Evolutionary conservation across 2,113 vertebrate genomes (phyloP), one percentile per base, ranked within the genome.

Genomic region (Procavia capensis): DNA sequence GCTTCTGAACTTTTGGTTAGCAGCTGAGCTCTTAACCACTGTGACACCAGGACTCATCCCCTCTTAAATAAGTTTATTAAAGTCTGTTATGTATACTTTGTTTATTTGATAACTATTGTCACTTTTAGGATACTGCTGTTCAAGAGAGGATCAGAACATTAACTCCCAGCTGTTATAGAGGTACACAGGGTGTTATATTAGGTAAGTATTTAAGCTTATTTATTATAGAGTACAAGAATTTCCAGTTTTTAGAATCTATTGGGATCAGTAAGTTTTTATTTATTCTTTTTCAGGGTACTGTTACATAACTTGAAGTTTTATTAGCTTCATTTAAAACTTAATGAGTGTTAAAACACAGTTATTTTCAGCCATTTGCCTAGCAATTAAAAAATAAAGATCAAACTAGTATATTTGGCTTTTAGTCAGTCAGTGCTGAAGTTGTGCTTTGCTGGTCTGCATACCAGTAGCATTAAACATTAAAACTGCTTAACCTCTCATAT

Each of bases 121-220:
- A 94, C 96, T 97, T 96, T 91, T 98, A 99, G 99, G 99, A 99
- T 98, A 99, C 99, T 34, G 99, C 99, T 81, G 99, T 99, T 98
- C 99, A 99, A 98, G 99, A 99, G 97, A 99, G 99, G 31, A 99
- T 99, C 98, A 98, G 99, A 96, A 99, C 99, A 27, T 95, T 99
- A 97, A 99, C 99, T 17, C 99, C 99, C 29, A 99, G 99, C 97
- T 99, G 99, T 98, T 99, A 99, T 78, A 99, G 99, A 95, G 99
- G 99, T 88, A 99, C 99, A 85, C 99, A 99, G 97, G 99, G 99
- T 98, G 99, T 99, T 98, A 99, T 99, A 95, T 98, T 99, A 97
- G 99, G 99, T 99, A 98, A 99, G 98, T 89, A 59, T 91, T 79
- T 94, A 57, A 50, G 81, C 27, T n/a, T 68, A 4, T 81, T 36